phyloP scores from a whole-genome alignment of 1,140 invertebrate species.

The Drosophila insularis region DNA sequence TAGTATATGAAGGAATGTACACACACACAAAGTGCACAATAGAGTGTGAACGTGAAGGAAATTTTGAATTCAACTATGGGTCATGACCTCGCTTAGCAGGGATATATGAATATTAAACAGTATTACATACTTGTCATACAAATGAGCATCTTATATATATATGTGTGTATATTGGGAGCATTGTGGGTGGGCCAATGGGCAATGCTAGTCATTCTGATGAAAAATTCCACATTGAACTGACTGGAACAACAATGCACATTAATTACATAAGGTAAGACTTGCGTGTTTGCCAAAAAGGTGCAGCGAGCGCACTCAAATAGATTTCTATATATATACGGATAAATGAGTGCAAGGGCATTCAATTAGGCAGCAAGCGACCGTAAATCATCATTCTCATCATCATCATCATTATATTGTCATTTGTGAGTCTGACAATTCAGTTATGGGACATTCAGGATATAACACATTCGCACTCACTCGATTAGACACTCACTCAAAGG shows the following conservation, averaged over 20 bases:
- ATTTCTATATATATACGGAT: neutral
- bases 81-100: neutral
- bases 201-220: neutral
- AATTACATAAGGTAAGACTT: slow-evolving; percentile 7
- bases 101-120: slow-evolving; percentile 9
- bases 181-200: too few species aligned
- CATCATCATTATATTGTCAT: neutral
- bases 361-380: neutral
- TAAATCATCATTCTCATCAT: neutral
- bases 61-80: slow-evolving; percentile 1
- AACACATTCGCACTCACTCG: slow-evolving; percentile 1
- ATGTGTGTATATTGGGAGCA: neutral
- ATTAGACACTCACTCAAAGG: neutral
- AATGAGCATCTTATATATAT: neutral
- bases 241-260: neutral
- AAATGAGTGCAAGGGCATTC: neutral
- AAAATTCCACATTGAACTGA: neutral
- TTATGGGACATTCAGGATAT: slow-evolving; percentile 10
- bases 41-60: neutral
- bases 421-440: neutral
- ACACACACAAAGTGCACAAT: neutral
- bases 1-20: neutral
- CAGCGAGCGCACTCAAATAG: too few species aligned
- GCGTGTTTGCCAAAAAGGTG: neutral
- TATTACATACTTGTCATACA: neutral